A percentile compares a stretch with the other conserved stretches of the same genome.
Conservation (phyloP, 2,888 invertebrate species). For the Xestia c-nigrum region DNA sequence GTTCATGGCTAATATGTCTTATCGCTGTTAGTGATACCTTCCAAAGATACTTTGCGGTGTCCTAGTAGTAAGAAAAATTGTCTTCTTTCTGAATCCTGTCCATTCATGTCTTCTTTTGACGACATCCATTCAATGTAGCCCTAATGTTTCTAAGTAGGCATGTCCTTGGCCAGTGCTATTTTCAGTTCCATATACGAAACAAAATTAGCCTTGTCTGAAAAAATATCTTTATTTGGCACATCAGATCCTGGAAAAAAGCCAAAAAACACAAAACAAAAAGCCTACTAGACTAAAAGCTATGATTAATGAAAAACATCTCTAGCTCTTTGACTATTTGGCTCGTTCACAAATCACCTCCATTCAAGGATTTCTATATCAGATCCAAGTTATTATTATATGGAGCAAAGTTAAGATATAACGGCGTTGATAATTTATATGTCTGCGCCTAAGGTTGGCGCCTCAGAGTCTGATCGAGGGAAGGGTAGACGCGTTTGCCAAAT, state of each 20-base stretch:
- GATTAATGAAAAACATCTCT: slow-evolving; percentile 51
- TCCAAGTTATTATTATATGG: slow-evolving; percentile 49
- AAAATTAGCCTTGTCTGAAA: slow-evolving; percentile 10
- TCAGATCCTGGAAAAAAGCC: slow-evolving; percentile 27
- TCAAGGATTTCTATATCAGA: slow-evolving; percentile 49
- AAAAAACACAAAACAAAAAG: slow-evolving; percentile 24
- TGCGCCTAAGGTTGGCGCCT: slow-evolving; percentile 55
- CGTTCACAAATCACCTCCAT: slow-evolving; percentile 48
- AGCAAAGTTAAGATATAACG: slow-evolving; percentile 56
- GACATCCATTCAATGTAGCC: background rate
- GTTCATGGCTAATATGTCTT: too few species aligned
- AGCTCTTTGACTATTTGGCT: slow-evolving; percentile 52
- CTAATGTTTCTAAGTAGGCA: background rate
- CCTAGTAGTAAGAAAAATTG: background rate
- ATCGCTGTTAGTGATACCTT: too few species aligned
- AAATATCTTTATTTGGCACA: slow-evolving; percentile 2
- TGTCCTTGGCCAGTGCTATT: background rate
- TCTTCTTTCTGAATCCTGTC: background rate
- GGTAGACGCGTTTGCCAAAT: slow-evolving; percentile 55
- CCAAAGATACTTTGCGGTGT: background rate
- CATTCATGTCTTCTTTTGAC: background rate
- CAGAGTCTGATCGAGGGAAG: slow-evolving; percentile 49
- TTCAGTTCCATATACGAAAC: background rate
- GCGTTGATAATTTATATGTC: slow-evolving; percentile 52
- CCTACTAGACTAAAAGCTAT: slow-evolving; percentile 38